phyloP scores from a whole-genome alignment of 2,797 vertebrate genomes.

The Synaphobranchus kaupii region DNA sequence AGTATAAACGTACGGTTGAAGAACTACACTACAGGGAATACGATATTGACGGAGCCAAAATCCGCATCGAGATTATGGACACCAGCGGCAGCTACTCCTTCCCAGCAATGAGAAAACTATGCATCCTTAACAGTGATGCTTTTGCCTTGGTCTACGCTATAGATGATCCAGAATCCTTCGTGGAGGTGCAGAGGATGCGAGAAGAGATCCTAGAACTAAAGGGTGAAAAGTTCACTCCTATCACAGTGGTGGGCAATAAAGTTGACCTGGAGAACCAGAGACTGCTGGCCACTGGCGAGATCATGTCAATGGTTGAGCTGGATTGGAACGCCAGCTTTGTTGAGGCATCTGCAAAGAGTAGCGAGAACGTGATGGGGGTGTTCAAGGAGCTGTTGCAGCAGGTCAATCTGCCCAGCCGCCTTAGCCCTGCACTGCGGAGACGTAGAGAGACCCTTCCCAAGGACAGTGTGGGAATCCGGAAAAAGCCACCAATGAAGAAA shows the following conservation, averaged over 20 bases:
- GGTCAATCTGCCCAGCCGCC: constrained; percentile 55
- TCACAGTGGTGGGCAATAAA: constrained; percentile 71
- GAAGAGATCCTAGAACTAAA: constrained; percentile 66
- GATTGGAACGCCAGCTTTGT: constrained; percentile 67
- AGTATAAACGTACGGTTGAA: constrained; percentile 72
- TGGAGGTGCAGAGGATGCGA: constrained; percentile 66
- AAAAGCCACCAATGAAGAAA: constrained; percentile 54
- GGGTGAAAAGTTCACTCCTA: constrained; percentile 50
- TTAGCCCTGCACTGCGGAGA: constrained; percentile 57
- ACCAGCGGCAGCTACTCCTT: constrained; percentile 77
- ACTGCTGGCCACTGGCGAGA: constrained; percentile 50
- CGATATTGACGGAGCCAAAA: constrained; percentile 45
- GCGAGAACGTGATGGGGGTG: constrained; percentile 59
- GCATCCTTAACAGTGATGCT: constrained; percentile 69
- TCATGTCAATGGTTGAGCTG: constrained; percentile 60
- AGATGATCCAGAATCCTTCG: constrained; percentile 64
- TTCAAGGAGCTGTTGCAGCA: constrained; percentile 65
- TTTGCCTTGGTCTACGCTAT: constrained; percentile 72
- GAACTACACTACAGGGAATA: constrained; percentile 70
- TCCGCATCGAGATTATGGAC: constrained; percentile 72
- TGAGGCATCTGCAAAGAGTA: constrained; percentile 67
- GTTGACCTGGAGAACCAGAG: constrained; percentile 51
- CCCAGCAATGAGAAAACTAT: constrained; percentile 76
- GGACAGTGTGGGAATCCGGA: constrained; percentile 30
- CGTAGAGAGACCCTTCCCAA: constrained; percentile 55